Percentiles rank a stretch among this genome's conserved stretches.
These are phyloP conservation scores for Tinea semifulvella DNA, from an alignment of 2,888 invertebrate genomes.

Conservation along the genomic window DNA sequence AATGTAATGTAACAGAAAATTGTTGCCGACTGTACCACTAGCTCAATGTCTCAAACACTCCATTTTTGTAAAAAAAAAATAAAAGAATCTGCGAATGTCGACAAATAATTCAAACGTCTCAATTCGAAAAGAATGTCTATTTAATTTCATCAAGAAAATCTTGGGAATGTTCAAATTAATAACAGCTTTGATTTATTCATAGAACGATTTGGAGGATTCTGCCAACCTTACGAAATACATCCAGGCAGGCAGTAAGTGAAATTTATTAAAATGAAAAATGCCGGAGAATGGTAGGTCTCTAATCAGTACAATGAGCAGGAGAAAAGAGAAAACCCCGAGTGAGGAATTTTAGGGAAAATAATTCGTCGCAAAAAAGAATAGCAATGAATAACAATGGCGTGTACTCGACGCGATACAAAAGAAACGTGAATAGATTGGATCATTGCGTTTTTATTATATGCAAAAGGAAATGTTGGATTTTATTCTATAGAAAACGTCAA, in stretches of 20 bases:
- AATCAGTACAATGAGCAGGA: conserved; percentile 14
- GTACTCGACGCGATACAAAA: conserved; percentile 9
- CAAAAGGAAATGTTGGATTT: not conserved
- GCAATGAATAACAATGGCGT: conserved; percentile 11
- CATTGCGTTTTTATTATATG: conserved; percentile 11
- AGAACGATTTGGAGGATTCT: not conserved
- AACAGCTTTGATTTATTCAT: conserved; percentile 16
- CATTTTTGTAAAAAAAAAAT: too few species aligned
- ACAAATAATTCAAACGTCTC: not conserved
- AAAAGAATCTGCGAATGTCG: too few species aligned
- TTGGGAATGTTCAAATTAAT: conserved; percentile 15
- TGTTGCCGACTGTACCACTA: too few species aligned
- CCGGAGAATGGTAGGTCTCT: conserved; percentile 14
- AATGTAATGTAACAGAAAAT: too few species aligned
- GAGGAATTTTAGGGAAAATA: conserved; percentile 14
- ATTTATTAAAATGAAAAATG: conserved; percentile 18
- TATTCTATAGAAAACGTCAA: conserved; percentile 7
- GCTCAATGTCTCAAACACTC: too few species aligned
- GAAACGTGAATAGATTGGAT: conserved; percentile 10
- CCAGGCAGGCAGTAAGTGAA: conserved; percentile 7
- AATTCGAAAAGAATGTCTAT: not conserved
- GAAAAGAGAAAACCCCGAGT: not conserved
- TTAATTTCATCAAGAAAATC: conserved; percentile 9
- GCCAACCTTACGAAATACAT: conserved; percentile 3
- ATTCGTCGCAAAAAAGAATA: conserved; percentile 11